Base-by-base conservation (phyloP, 2,888 invertebrate genomes). In the Odontocolon sp. region DNA sequence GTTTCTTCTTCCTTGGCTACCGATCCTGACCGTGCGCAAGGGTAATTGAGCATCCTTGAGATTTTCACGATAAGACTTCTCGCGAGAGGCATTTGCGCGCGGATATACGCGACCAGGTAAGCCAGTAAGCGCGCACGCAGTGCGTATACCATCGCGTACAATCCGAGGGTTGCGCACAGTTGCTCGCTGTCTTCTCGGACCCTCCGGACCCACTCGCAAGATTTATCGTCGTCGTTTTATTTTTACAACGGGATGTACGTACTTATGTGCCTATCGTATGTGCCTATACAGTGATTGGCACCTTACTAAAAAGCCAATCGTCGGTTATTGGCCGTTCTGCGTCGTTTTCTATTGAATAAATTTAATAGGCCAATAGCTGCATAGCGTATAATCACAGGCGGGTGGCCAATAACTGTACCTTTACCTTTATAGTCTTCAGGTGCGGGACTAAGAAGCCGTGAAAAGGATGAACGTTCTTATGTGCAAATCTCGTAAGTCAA, bases 21-120 rank as follows among this genome's bases (percentile, higher is more conserved):
- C 6, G 69, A 54, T 63, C 63, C 31, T 18, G 47, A 66, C 33
- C 33, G 36, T 40, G 66, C 70, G 70, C 36, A 33, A 61, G 67
- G 67, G 76, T 77, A 77, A 77, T 77, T 71, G 76, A 77, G 71
- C 71, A 67, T 77, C 76, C 76, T 71, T 50, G 76, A 77, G 76
- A 71, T 77, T 77, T 71, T 63, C 71, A 71, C 67, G 76, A 77
- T 77, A 77, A 77, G 47, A 40, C 56, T 40, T 21, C 42, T n/a
- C 8, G 28, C 26, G 56, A 14, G 31, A 47, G 21, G 26, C 26
- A 33, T 50, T 57, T 42, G 52, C 52, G 21, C 36, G 40, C 52
- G 45, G 40, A 66, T 47, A 36, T 64, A 50, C 47, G 16, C 38
- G 28, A 8, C 26, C 33, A 28, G n/a, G 45, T 61, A 59, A 42